A percentile compares a stretch with the other conserved stretches of the same genome.
These are phyloP conservation scores for Epinotia ramella DNA, from an alignment of 2,888 invertebrate species.

Conservation along the genomic window DNA sequence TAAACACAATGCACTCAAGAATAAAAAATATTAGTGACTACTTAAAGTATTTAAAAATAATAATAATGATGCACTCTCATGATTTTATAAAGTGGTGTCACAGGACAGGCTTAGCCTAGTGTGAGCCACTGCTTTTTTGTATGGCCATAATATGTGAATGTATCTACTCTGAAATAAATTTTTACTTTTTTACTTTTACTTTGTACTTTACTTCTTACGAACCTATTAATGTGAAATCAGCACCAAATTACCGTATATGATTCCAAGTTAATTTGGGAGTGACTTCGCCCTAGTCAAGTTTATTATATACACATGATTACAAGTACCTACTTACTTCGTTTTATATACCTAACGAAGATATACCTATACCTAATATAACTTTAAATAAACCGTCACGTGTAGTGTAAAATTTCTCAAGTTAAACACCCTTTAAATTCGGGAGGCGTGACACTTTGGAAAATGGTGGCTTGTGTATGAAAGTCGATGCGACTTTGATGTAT, in stretches of 20 bases:
- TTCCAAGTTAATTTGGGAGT: background rate
- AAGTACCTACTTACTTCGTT: background rate
- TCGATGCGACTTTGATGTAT: constrained; percentile 75
- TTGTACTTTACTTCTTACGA: too few species aligned
- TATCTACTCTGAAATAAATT: too few species aligned
- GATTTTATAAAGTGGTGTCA: too few species aligned
- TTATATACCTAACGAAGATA: background rate
- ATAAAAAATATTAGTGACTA: background rate
- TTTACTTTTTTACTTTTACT: too few species aligned
- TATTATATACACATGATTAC: background rate
- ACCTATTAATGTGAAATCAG: background rate
- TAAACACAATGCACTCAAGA: too few species aligned
- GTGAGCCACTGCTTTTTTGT: too few species aligned
- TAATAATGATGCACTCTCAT: too few species aligned
- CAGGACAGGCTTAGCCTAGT: too few species aligned
- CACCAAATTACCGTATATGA: background rate
- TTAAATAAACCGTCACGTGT: constrained; percentile 1
- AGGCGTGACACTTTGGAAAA: constrained; percentile 57
- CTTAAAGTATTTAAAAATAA: too few species aligned
- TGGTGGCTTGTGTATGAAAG: constrained; percentile 62
- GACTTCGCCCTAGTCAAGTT: background rate
- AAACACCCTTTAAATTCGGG: constrained; percentile 56
- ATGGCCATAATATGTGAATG: too few species aligned
- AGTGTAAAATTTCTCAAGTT: constrained; percentile 14
- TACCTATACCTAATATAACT: background rate